Base-by-base conservation (phyloP, 2,888 invertebrate species). In the Dione juno region DNA sequence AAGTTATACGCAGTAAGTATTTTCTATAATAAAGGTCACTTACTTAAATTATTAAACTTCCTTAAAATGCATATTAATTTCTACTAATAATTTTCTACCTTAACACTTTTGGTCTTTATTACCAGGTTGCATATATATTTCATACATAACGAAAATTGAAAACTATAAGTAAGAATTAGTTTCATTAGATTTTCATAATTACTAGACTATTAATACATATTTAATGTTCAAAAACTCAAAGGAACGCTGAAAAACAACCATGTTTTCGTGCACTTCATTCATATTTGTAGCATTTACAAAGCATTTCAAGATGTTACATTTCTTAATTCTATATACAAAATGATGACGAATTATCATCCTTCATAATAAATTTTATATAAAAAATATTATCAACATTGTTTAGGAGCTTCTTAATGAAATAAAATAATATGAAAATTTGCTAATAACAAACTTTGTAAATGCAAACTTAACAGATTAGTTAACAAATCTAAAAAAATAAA, bases 161-260 rank as follows among this genome's bases (percentile, higher is more conserved):
- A 72, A 77, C 77, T 81, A 81, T 78, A 78, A 78, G 75, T 78
- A 78, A 40, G 76, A 75, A 72, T 79, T 77, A 73, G 77, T 75
- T 77, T 80, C 73, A 81, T 80, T 50, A 68, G 40, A 58, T 54
- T 57, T 68, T 70, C 72, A 82, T 82, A 77, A 77, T 81, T 79
- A 75, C 74, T 75, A 79, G 76, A 76, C 75, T 78, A 70, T 74
- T 80, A 80, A 76, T 81, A 79, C 76, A 76, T 82, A 82, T 82
- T 78, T 82, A 80, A 80, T 81, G 82, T 79, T 80, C 82, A 85
- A 87, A 85, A 86, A 81, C 81, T 83, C 82, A 84, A 82, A 86
- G 80, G 84, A 87, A 92, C 88, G 87, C 92, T 92, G 92, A 92
- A 92, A 92, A 92, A 92, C 91, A 92, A 92, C 92, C 92, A 92